These are phyloP conservation scores for Anarrhichthys ocellatus DNA, from an alignment of 2,113 vertebrate species.

Conservation along the genomic window DNA sequence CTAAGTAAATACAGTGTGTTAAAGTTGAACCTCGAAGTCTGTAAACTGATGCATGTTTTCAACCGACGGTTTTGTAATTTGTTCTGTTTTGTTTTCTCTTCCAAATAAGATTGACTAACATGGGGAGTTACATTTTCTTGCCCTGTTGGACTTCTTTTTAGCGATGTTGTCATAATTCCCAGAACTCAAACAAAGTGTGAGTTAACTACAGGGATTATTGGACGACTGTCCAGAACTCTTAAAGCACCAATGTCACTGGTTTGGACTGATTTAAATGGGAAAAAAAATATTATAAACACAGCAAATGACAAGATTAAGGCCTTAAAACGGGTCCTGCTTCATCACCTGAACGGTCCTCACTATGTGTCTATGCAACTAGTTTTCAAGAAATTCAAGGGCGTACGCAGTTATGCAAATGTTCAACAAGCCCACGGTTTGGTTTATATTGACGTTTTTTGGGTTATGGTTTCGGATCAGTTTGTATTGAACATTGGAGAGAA, in stretches of 20 bases:
- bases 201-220: not conserved
- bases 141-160: not conserved
- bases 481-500: too few species aligned
- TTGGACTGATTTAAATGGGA: not conserved
- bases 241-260: not conserved
- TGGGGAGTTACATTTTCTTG: not conserved
- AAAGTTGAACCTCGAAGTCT: conserved; percentile 1
- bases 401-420: too few species aligned
- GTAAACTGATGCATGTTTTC: conserved; percentile 4
- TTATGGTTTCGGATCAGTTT: too few species aligned
- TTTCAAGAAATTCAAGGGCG: not conserved
- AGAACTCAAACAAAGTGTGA: conserved; percentile 3
- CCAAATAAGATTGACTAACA: not conserved
- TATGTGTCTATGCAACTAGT: not conserved
- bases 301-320: not conserved
- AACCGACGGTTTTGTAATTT: not conserved
- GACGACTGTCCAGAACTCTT: conserved; percentile 1
- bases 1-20: not conserved
- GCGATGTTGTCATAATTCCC: not conserved
- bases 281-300: not conserved
- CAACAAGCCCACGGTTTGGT: too few species aligned
- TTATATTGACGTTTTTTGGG: too few species aligned
- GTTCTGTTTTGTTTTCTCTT: not conserved
- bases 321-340: not conserved
- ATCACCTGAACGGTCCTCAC: not conserved